phyloP scores from a whole-genome alignment of 2,113 vertebrate species.

The Acrocephalus arundinaceus region DNA sequence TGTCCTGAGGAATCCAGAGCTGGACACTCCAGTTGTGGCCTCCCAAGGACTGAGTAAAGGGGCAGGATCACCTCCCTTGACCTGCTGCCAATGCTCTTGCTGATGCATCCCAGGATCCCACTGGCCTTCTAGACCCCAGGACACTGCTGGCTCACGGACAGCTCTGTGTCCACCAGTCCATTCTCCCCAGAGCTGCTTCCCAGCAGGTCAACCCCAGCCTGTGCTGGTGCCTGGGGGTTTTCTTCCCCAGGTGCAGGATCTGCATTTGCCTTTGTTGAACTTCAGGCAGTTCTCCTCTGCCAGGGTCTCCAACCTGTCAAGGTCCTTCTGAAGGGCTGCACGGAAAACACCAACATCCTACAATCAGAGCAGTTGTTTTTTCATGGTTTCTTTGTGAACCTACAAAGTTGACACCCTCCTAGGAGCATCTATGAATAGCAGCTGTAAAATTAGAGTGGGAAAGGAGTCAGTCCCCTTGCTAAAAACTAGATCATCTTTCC shows the following conservation, averaged over 20 bases:
- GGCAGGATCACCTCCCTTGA: accelerated
- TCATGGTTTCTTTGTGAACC: background rate
- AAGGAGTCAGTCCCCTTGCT: background rate
- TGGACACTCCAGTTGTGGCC: background rate
- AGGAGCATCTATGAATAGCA: background rate
- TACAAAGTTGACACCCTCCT: background rate
- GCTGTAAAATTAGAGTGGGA: background rate
- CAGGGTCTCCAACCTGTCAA: background rate
- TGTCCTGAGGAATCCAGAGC: background rate
- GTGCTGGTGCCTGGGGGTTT: background rate
- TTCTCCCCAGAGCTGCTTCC: background rate
- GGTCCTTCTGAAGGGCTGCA: background rate
- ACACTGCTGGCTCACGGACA: background rate
- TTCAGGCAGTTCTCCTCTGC: background rate
- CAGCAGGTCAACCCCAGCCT: background rate
- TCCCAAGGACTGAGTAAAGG: background rate
- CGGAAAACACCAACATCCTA: background rate
- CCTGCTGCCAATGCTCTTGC: background rate
- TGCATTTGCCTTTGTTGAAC: background rate
- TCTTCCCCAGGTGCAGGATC: background rate
- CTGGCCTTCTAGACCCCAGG: background rate
- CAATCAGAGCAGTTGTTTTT: background rate
- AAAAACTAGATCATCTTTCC: background rate
- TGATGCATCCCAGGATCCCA: accelerated
- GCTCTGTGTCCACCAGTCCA: background rate